Conservation (phyloP, 2,888 invertebrate species). For the Plemyria rubiginata region DNA sequence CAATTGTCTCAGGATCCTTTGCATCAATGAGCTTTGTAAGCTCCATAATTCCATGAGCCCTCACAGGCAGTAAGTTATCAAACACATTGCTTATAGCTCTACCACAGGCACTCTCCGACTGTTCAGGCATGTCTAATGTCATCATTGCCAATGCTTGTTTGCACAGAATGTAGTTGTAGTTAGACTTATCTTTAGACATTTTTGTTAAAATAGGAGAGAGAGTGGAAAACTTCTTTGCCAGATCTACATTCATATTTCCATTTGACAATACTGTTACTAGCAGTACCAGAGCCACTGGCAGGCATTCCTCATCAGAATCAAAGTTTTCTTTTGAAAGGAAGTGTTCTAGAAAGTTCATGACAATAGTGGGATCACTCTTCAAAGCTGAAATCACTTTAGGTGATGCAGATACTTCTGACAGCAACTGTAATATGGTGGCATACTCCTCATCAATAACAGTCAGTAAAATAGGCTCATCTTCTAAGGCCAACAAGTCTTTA, state of each 20-base stretch:
- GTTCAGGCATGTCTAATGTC: conserved; percentile 47
- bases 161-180: conserved; percentile 62
- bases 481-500: conserved; percentile 60
- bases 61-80: conserved; percentile 90
- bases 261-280: conserved; percentile 72
- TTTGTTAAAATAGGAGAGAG: conserved; percentile 47
- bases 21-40: conserved; percentile 89
- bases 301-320: conserved; percentile 66
- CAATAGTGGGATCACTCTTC: conserved; percentile 70
- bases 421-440: conserved; percentile 74
- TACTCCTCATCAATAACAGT: conserved; percentile 67
- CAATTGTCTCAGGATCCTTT: conserved; percentile 86
- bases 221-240: conserved; percentile 14
- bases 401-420: conserved; percentile 79
- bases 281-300: conserved; percentile 70
- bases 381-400: conserved; percentile 70
- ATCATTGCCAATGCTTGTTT: conserved; percentile 68
- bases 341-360: conserved; percentile 78
- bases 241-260: conserved; percentile 43
- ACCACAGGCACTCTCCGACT: conserved; percentile 75
- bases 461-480: conserved; percentile 65
- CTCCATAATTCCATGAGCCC: conserved; percentile 91
- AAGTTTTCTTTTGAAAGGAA: conserved; percentile 61
- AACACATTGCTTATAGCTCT: conserved; percentile 88
- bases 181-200: conserved; percentile 52